These are phyloP conservation scores for Leptinotarsa rubiginosa DNA, from an alignment of 2,888 invertebrate species.

Conservation along the genomic window DNA sequence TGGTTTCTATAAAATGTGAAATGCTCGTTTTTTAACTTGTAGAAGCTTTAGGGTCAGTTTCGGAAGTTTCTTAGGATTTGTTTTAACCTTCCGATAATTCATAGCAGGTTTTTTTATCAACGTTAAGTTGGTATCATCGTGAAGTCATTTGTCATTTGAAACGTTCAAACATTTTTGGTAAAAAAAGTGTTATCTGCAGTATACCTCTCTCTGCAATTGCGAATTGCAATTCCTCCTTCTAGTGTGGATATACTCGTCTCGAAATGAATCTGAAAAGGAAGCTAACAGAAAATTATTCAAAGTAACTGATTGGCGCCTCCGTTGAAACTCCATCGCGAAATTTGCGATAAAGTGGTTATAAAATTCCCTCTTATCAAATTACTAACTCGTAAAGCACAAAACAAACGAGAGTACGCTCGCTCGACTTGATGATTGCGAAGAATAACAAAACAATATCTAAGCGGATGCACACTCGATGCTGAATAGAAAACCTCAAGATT, in stretches of 20 bases:
- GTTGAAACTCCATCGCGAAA: slow-evolving; percentile 4
- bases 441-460: slow-evolving; percentile 2
- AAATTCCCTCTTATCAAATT: slow-evolving; percentile 6
- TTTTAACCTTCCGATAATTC: no score
- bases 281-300: slow-evolving; percentile 1
- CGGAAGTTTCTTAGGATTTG: no score
- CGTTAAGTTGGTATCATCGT: no score
- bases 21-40: neutral
- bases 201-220: no score
- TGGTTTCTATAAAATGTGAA: neutral
- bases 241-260: neutral
- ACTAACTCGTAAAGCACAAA: slow-evolving; percentile 5
- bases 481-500: neutral
- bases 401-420: slow-evolving; percentile 1
- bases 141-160: no score
- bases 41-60: no score
- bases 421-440: neutral
- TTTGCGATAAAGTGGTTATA: slow-evolving; percentile 4
- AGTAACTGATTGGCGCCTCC: neutral
- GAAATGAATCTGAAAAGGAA: neutral
- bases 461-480: slow-evolving; percentile 6
- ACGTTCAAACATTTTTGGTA: no score
- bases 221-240: neutral
- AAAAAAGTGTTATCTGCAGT: no score
- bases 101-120: no score